Percentiles rank a stretch among this genome's conserved stretches.
phyloP scores from a whole-genome alignment of 1,140 invertebrate species.

The Triops cancriformis region DNA sequence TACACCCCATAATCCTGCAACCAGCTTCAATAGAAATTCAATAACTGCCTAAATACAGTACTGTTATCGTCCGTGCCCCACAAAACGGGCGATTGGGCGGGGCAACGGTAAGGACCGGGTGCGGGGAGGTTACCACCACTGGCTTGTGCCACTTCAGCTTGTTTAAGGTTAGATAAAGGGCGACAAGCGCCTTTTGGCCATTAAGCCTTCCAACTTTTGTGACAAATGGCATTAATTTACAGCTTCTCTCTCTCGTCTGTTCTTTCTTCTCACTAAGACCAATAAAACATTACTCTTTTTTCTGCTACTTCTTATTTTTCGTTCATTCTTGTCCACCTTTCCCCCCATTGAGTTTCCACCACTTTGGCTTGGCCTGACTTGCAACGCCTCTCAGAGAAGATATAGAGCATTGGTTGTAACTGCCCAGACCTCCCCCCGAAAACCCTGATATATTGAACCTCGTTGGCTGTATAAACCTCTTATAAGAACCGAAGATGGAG shows the following conservation, averaged over 20 bases:
- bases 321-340: not conserved
- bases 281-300: not conserved
- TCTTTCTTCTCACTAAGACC: not conserved
- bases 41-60: too few relatives aligned
- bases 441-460: not conserved
- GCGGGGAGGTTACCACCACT: too few relatives aligned
- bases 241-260: not conserved
- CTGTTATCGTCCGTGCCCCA: too few relatives aligned
- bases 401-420: not conserved
- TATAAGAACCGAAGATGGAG: not conserved
- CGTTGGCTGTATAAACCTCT: not conserved
- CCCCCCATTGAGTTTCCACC: not conserved
- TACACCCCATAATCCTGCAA: too few relatives aligned
- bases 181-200: conserved; percentile 9
- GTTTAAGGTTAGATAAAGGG: conserved; percentile 6
- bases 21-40: too few relatives aligned
- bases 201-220: not conserved
- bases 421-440: not conserved
- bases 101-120: too few relatives aligned
- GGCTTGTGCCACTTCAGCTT: not conserved
- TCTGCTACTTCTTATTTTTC: not conserved
- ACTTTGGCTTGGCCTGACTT: not conserved
- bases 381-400: not conserved
- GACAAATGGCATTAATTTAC: conserved; percentile 11
- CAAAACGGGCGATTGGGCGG: too few relatives aligned